Evolutionary conservation across 1,140 invertebrate genomes (phyloP), one percentile per base, ranked within the genome.

Genomic region (Protaetia brevitarsis): DNA sequence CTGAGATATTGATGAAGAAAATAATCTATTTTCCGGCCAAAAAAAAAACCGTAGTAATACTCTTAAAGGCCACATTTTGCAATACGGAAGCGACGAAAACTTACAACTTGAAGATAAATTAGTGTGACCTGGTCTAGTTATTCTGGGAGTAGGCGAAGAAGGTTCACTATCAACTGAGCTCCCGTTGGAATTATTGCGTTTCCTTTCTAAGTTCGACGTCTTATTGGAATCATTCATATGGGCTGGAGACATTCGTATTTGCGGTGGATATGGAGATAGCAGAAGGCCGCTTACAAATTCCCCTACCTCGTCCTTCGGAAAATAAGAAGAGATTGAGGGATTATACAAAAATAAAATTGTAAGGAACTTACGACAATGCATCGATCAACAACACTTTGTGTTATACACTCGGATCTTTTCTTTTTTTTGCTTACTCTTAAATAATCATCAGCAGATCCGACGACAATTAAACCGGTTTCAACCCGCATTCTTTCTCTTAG

Each of bases 401-500:
- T 95, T 13, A 95, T 85, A 30, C 87, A 86, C 67, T 93, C 89
- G 3, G 82, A 78, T 68, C 87, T 83, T 61, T 89, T 87, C 73
- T 92, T 91, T 2, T 83, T 81, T 36, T 88, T 87, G 4, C 82
- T 85, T 63, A 95, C 83, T 60, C 90, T 80, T 1, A 95, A 79
- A 58, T 87, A 80, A 76, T 92, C 89, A 79, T 95, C 92, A 3
- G 89, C 91, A 30, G 88, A 88, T 19, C 92, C 92, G n/a, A 95
- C 87, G 0, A 95, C 85, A 8, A 95, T 82, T 10, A 95, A 77
- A 63, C 88, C 87, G 0, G 89, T 90, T 73, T 93, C 88, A 0
- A 89, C 87, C 66, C 86, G 79, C 86, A 94, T 89, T 58, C 84
- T 84, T 72, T 90, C 85, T 5, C 92, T 78, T 7, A 94, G 76